Percentiles rank a stretch among this genome's conserved stretches.
phyloP scores from a whole-genome alignment of 2,113 vertebrate genomes.

The Cephalopholis sonnerati region DNA sequence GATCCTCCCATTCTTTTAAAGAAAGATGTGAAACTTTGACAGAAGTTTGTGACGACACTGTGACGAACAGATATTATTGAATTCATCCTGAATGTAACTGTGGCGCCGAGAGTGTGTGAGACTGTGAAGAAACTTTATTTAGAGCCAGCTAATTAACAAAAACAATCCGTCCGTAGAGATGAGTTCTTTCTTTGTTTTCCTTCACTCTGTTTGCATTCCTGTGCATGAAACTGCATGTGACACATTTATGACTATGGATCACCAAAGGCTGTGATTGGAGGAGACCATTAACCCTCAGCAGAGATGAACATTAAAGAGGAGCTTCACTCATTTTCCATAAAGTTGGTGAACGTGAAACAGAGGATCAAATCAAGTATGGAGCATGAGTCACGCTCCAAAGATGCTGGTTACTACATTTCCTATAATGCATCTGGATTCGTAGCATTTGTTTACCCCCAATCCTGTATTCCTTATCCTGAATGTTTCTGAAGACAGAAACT shows the following conservation, averaged over 20 bases:
- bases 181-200: neutral
- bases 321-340: neutral
- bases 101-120: neutral
- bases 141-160: neutral
- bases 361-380: neutral
- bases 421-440: neutral
- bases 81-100: no score
- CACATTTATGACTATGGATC: neutral
- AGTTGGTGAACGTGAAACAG: neutral
- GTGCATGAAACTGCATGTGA: slow-evolving; percentile 68
- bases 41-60: neutral
- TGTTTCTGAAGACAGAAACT: neutral
- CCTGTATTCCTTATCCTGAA: no score
- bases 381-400: no score
- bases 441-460: no score
- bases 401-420: neutral
- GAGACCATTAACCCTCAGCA: neutral
- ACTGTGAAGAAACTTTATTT: neutral
- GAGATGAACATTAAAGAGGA: neutral
- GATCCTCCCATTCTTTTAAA: neutral
- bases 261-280: slow-evolving; percentile 42
- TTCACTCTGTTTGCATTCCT: slow-evolving; percentile 12
- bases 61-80: neutral
- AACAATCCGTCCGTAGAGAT: neutral
- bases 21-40: neutral